These are phyloP conservation scores for Gymnothorax reevesii DNA, from an alignment of 2,797 vertebrate genomes.

Conservation along the genomic window DNA sequence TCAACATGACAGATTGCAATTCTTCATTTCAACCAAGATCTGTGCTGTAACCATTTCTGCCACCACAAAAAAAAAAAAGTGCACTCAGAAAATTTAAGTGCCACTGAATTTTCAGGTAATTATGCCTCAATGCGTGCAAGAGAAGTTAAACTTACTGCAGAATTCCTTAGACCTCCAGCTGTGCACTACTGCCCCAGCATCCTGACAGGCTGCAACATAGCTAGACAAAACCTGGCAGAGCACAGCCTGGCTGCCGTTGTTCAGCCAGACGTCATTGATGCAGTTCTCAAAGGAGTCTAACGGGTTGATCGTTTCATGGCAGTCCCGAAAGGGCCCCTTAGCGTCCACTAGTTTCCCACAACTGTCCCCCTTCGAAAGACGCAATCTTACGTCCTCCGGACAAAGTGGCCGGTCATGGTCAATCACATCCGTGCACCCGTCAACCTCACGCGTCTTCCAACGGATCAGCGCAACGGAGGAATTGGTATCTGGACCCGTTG, in stretches of 20 bases:
- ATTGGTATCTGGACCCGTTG: constrained; percentile 55
- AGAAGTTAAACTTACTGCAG: constrained; percentile 64
- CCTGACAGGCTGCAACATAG: constrained; percentile 70
- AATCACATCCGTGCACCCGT: constrained; percentile 51
- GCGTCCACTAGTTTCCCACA: constrained; percentile 65
- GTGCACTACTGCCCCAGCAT: constrained; percentile 55
- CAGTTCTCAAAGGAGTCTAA: constrained; percentile 64
- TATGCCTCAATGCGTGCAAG: background rate
- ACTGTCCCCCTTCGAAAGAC: constrained; percentile 35
- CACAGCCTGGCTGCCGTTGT: constrained; percentile 56
- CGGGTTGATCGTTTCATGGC: constrained; percentile 61
- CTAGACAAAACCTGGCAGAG: constrained; percentile 65
- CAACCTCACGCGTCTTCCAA: constrained; percentile 51
- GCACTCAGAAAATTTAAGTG: too few species aligned
- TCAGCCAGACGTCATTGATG: constrained; percentile 69
- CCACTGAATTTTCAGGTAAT: too few species aligned
- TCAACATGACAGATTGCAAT: too few species aligned
- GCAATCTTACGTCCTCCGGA: background rate
- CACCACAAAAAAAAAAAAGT: too few species aligned
- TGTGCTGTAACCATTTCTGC: too few species aligned
- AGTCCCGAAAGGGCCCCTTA: constrained; percentile 67
- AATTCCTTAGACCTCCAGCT: constrained; percentile 68
- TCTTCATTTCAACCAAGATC: too few species aligned
- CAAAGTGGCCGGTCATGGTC: constrained; percentile 39
- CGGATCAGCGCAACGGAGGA: constrained; percentile 63